A percentile compares a stretch with the other conserved stretches of the same genome.
Evolutionary conservation across 2,888 invertebrate genomes (phyloP).

Genomic region (Drosophila longiperda): DNA sequence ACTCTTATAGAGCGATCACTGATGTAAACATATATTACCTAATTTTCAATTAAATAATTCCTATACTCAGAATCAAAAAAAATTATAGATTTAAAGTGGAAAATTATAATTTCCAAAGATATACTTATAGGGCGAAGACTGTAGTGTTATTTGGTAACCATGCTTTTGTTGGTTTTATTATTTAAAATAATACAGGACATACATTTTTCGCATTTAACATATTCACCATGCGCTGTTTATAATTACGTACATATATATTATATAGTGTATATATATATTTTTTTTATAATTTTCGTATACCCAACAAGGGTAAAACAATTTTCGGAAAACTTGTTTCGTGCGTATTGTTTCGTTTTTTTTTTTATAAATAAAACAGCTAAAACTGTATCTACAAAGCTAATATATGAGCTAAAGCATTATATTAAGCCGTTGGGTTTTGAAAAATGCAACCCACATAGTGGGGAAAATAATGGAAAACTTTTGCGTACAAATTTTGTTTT

Average conservation of each 20-base stretch:
- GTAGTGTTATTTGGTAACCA: not conserved
- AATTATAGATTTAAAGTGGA: not conserved
- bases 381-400: slow-evolving; percentile 1
- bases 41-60: not conserved
- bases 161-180: slow-evolving; percentile 2
- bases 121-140: not conserved
- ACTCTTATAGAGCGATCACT: not conserved
- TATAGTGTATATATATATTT: not conserved
- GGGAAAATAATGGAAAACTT: slow-evolving; percentile 2
- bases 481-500: slow-evolving; percentile 3
- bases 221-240: not conserved
- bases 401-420: slow-evolving; percentile 1
- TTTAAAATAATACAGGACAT: slow-evolving; percentile 3
- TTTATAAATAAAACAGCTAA: slow-evolving; percentile 1
- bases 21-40: not conserved
- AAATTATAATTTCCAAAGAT: not conserved
- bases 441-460: slow-evolving; percentile 9
- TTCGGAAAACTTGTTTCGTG: slow-evolving; percentile 6
- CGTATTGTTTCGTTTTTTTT: not conserved
- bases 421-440: slow-evolving; percentile 2
- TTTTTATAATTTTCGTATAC: not conserved
- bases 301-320: slow-evolving; percentile 7
- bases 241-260: not conserved
- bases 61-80: not conserved
- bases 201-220: slow-evolving; percentile 4